Conservation (phyloP, 1,140 invertebrate species). For the Triops longicaudatus region DNA sequence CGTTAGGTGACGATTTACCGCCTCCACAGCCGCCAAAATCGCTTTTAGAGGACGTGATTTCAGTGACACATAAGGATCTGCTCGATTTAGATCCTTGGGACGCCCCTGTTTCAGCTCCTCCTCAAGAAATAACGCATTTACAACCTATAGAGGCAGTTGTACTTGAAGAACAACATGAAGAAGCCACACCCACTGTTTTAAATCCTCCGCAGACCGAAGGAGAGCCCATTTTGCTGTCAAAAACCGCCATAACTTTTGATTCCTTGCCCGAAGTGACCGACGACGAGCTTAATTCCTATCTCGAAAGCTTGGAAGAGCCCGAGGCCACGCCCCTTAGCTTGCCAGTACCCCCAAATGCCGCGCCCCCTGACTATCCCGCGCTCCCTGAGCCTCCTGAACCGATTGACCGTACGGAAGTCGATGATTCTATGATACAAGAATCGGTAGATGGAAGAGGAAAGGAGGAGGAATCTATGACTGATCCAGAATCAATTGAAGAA, state of each 20-base stretch:
- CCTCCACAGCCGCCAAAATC: neutral
- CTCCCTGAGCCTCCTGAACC: neutral
- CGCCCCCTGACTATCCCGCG: neutral
- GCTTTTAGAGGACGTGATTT: neutral
- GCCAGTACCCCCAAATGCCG: neutral
- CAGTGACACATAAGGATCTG: neutral
- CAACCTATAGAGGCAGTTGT: neutral
- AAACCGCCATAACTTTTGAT: neutral
- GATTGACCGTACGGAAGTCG: neutral
- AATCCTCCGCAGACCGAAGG: neutral
- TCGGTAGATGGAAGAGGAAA: constrained; percentile 16
- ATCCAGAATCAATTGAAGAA: neutral
- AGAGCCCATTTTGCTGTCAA: neutral
- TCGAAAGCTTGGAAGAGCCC: neutral
- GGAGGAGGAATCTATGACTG: neutral
- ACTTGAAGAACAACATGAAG: neutral
- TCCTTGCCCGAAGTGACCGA: neutral
- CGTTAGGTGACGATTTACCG: neutral
- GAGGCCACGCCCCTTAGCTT: neutral
- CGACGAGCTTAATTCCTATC: neutral
- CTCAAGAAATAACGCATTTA: neutral
- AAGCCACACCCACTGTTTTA: neutral
- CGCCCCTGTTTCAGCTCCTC: neutral
- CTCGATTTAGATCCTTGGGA: neutral
- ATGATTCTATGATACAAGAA: neutral